Evolutionary conservation across 2,888 invertebrate genomes (phyloP).

Genomic region (Acleris sparsana): DNA sequence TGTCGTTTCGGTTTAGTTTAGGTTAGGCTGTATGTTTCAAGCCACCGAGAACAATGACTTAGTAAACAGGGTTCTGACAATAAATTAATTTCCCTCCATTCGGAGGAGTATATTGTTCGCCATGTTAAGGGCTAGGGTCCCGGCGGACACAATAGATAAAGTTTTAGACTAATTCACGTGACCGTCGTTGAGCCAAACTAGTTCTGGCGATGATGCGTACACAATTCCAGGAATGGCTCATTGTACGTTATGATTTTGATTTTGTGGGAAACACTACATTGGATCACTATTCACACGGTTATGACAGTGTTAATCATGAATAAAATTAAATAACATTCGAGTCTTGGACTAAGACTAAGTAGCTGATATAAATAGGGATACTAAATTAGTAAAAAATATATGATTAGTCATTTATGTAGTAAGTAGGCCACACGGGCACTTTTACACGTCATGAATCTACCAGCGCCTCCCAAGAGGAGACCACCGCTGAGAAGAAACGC

Average conservation of each 20-base stretch:
- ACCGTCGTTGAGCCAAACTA: conserved; percentile 11
- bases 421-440: too few relatives aligned
- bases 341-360: too few relatives aligned
- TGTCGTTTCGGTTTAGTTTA: too few relatives aligned
- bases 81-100: conserved; percentile 27
- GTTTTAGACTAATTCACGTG: conserved; percentile 26
- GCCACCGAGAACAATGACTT: conserved; percentile 15
- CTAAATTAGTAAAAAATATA: too few relatives aligned
- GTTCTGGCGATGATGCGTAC: conserved; percentile 2
- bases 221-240: neutral
- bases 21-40: too few relatives aligned
- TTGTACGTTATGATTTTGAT: conserved; percentile 10
- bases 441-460: too few relatives aligned
- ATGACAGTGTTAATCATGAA: neutral
- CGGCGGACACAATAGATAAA: conserved; percentile 29
- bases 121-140: conserved; percentile 8
- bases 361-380: too few relatives aligned
- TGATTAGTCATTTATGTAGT: too few relatives aligned
- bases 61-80: conserved; percentile 21
- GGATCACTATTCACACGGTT: neutral
- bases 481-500: too few relatives aligned
- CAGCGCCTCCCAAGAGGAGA: too few relatives aligned
- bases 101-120: conserved; percentile 25
- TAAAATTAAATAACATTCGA: too few relatives aligned
- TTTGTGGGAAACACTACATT: conserved; percentile 5